Conservation (phyloP, 2,113 vertebrate species). For the Callionymus lyra region DNA sequence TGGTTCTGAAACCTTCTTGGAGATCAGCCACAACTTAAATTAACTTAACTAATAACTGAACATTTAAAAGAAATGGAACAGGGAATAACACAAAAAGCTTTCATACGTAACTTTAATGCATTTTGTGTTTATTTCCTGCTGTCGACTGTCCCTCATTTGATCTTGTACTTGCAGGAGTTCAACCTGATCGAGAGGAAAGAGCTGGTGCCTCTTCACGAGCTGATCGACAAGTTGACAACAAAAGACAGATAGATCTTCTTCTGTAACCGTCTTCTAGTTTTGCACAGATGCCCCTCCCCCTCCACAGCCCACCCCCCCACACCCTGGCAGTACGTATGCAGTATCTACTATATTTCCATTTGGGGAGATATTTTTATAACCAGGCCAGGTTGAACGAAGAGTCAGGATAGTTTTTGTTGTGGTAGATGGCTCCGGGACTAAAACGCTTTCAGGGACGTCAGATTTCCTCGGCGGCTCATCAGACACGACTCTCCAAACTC, state of each 20-base stretch:
- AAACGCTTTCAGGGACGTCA: slow-evolving; percentile 49
- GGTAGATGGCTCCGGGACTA: slow-evolving; percentile 43
- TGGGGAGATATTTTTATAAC: slow-evolving; percentile 51
- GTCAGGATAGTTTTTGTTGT: slow-evolving; percentile 35
- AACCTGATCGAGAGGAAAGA: slow-evolving; percentile 92
- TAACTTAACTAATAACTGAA: no score
- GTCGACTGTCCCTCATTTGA: not conserved
- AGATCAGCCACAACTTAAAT: no score
- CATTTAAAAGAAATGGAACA: no score
- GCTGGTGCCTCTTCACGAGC: slow-evolving; percentile 90
- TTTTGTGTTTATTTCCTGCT: not conserved
- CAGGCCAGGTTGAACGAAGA: slow-evolving; percentile 37
- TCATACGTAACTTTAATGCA: no score
- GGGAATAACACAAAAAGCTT: no score
- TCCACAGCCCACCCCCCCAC: not conserved
- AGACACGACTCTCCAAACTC: not conserved
- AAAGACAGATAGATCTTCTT: slow-evolving; percentile 85
- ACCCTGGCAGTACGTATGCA: slow-evolving; percentile 59
- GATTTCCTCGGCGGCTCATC: not conserved
- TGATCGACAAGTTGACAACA: slow-evolving; percentile 92
- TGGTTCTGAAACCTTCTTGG: no score
- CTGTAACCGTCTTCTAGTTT: slow-evolving; percentile 52
- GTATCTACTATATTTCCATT: slow-evolving; percentile 59
- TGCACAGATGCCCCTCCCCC: slow-evolving; percentile 53
- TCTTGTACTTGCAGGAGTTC: slow-evolving; percentile 74